Evolutionary conservation across 2,113 vertebrate species (phyloP).

Genomic region (Rhinoderma darwinii): DNA sequence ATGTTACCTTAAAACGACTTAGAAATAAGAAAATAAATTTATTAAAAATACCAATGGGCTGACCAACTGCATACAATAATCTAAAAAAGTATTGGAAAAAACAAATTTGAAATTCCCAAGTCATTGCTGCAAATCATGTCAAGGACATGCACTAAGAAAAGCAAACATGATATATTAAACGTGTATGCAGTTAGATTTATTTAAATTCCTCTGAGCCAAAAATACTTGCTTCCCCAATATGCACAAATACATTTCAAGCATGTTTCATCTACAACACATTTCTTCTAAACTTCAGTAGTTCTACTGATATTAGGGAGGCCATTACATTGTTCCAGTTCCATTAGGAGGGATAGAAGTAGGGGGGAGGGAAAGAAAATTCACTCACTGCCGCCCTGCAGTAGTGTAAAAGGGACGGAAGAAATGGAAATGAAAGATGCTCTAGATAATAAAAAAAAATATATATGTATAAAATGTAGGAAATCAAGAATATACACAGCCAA

Average conservation of each 20-base stretch:
- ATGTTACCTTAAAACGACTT: background rate
- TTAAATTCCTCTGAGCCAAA: conserved; percentile 67
- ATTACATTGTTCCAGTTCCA: conserved; percentile 67
- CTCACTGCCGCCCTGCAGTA: conserved; percentile 63
- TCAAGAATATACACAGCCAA: conserved; percentile 66
- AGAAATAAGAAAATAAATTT: conserved; percentile 4
- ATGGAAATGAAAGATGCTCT: conserved; percentile 67
- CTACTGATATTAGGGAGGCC: conserved; percentile 68
- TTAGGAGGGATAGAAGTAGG: conserved; percentile 63
- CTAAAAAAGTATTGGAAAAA: background rate
- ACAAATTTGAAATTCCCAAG: background rate
- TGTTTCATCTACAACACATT: conserved; percentile 68
- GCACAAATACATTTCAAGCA: conserved; percentile 69
- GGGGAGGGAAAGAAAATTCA: conserved; percentile 38
- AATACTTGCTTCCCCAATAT: conserved; percentile 61
- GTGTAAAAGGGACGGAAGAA: conserved; percentile 42
- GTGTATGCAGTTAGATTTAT: conserved; percentile 32
- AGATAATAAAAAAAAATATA: conserved; percentile 68
- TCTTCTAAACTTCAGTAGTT: conserved; percentile 68
- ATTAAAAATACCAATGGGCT: background rate
- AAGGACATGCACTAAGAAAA: conserved; percentile 59
- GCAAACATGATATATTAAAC: conserved; percentile 63
- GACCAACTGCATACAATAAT: background rate
- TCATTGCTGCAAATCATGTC: background rate
- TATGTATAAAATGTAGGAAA: conserved; percentile 66